A percentile compares a stretch with the other conserved stretches of the same genome.
phyloP scores from a whole-genome alignment of 2,113 vertebrate species.

The Eurystomus gularis region DNA sequence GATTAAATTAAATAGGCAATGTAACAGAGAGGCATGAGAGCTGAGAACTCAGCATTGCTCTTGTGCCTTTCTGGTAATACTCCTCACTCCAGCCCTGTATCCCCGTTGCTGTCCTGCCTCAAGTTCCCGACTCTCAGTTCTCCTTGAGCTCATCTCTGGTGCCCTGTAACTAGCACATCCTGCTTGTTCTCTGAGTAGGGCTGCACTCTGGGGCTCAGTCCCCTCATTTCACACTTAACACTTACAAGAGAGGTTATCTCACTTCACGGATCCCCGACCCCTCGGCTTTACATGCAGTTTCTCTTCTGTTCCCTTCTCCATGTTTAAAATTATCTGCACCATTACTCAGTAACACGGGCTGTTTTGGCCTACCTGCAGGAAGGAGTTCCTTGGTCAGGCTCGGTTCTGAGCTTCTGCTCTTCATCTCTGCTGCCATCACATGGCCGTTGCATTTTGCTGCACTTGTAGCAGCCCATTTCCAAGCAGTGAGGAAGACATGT shows the following conservation, averaged over 20 bases:
- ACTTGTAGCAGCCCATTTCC: neutral
- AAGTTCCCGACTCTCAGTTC: neutral
- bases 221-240: neutral
- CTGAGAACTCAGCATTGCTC: neutral
- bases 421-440: neutral
- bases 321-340: neutral
- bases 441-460: neutral
- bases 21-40: neutral
- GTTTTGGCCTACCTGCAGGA: neutral
- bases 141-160: neutral
- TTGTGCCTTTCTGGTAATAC: neutral
- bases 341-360: neutral
- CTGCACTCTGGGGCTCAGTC: neutral
- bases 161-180: neutral
- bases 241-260: neutral
- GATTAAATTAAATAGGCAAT: neutral
- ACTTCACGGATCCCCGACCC: neutral
- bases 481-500: neutral
- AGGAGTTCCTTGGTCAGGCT: neutral
- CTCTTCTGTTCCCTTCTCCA: neutral
- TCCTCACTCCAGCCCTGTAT: neutral
- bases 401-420: neutral
- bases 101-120: neutral
- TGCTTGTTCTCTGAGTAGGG: neutral
- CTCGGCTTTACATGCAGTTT: fast-evolving